Base-by-base conservation (phyloP, 2,113 vertebrate species). In the Brevimyrus niger region DNA sequence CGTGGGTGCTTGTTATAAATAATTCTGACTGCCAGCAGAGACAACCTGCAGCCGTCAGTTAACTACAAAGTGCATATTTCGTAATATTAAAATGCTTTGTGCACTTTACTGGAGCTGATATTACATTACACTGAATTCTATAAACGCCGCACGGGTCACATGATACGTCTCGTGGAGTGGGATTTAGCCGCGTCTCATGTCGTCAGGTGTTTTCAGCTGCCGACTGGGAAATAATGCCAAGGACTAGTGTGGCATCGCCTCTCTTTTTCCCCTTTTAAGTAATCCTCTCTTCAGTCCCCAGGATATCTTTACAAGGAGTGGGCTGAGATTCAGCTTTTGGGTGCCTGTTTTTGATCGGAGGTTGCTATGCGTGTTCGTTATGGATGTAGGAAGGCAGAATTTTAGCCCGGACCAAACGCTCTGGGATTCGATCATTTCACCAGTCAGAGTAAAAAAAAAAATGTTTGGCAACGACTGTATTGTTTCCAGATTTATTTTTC, bases 1-100 rank as follows among this genome's bases (percentile, higher is more conserved):
- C 73, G 73, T 80, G 73, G 73, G n/a, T 80, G 73, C 35, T 80
- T 42, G 73, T 35, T 80, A 80, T 80, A 80, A 80, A 80, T 80
- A 80, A 80, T 80, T 42, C 35, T 15, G 73, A 80, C 73, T 35
- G 73, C 31, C 73, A 80, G 73, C 13, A 4, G 38, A 42, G 73
- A 80, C 73, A 80, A 80, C 73, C 31, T 80, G 73, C 73, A 42
- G 73, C 73, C 35, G 35, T 80, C 73, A 80, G 31, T 69, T 69
- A 69, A 42, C 73, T 42, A 42, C 73, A 80, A 80, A 80, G 73
- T 42, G n/a, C 31, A 80, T 17, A 80, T 80, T 80, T 80, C 35
- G 35, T 80, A 38, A 80, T 80, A 80, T 80, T 35, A 80, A 80
- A 80, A 80, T 35, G 73, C 73, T 80, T 80, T 80, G 73, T 80